Evolutionary conservation across 2,888 invertebrate species (phyloP), one percentile per base, ranked within the genome.

Genomic region (Acronicta leporina): DNA sequence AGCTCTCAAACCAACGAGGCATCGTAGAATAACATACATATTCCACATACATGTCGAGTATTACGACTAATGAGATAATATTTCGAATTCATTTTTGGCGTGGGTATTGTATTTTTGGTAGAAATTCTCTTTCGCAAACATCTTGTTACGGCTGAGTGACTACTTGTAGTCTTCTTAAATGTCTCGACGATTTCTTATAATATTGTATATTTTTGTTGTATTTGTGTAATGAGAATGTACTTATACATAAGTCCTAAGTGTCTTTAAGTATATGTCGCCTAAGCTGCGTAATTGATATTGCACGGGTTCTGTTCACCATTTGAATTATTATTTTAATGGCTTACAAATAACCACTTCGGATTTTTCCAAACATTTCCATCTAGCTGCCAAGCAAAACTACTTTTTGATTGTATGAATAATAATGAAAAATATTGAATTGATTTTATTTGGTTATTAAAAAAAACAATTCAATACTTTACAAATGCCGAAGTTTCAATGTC

Each of bases 51-150:
- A 61, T 56, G 56, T 70, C 51, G 35, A 60, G 50, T 63, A 63
- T 62, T 49, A 63, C 20, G 61, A 60, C 67, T 75, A 75, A 77
- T 77, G 62, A 75, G 64, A 42, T 52, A 38, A 49, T 67, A 57
- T 71, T 67, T 57, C 38, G 16, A 33, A 49, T 33, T 51, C 56
- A 60, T 73, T 65, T 69, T 55, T 58, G 14, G 53, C 46, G 61
- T 47, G 43, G 46, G 35, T 46, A 51, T 55, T 54, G 59, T 61
- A 20, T 67, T 69, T 63, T 51, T 38, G 25, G 14, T 33, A 40
- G 41, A 54, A 52, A 52, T 62, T 49, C 20, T 49, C 47, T 58
- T 61, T 63, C 43, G 49, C 47, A 54, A 65, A 77, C 49, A 64
- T 67, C 67, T 77, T 63, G 45, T 63, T 57, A 61, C 54, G 48